Base-by-base conservation (phyloP, 2,797 vertebrate species). In the Catharus ustulatus region DNA sequence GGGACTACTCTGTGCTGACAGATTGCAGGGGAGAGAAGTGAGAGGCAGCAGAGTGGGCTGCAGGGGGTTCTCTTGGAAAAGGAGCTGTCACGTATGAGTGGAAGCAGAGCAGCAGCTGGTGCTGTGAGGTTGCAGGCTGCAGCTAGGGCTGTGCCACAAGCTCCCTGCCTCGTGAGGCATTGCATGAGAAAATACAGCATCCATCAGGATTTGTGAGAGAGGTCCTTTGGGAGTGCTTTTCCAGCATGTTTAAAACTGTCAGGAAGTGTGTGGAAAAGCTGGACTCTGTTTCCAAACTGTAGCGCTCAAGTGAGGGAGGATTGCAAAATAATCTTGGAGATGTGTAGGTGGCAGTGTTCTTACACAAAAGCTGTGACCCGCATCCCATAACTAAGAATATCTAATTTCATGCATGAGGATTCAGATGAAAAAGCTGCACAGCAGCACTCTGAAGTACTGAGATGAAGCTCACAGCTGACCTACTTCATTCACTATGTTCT, bases 121-220 rank as follows among this genome's bases (percentile, higher is more conserved):
- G 40, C 54, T 45, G 12, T 4, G 11, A 63, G n/a, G 43, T 3
- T 71, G 36, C 51, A 64, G n/a, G 71, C 18, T 40, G 51, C 62
- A 38, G 5, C 1, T 3, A 24, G 15, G 3, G 5, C 68, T 40
- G 19, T 30, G 59, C 45, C 36, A 9, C 73, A 80, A 54, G 64
- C 5, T 22, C 18, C 18, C 24, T 43, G 52, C 52, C 23, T 59
- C 3, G 0, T 4, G 6, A 66, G n/a, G 20, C 2, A 1, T 5
- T 42, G 42, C 4, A 1, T 0, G 1, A 48, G 52, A 48, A 51
- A 64, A 73, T 15, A 82, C 45, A 43, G 40, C 11, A 27, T 45
- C 20, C 38, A 16, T 54, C 67, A 58, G 40, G 29, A 27, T 32
- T 58, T 20, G 19, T 20, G 23, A n/a, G 8, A n/a, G 13, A 54